Evolutionary conservation across 2,797 vertebrate species (phyloP).

Genomic region (Cuculus canorus): DNA sequence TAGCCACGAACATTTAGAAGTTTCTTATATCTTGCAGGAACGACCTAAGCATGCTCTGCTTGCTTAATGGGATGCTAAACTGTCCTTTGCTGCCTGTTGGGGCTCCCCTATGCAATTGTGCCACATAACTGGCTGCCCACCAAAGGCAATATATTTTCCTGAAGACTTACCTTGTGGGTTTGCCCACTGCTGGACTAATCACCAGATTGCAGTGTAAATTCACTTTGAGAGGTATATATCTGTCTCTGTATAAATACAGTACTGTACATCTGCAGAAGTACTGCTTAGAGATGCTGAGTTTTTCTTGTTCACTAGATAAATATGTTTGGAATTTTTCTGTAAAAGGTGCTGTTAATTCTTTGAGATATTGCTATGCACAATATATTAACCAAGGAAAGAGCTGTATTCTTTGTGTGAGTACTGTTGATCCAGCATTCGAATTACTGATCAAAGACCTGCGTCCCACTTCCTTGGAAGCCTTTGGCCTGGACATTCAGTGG

Average conservation of each 20-base stretch:
- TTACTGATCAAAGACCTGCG: not conserved
- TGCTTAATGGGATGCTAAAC: conserved; percentile 68
- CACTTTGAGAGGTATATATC: conserved; percentile 65
- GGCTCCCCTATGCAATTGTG: conserved; percentile 38
- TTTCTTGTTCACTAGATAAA: conserved; percentile 70
- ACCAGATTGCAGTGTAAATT: conserved; percentile 74
- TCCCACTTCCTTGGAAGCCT: not conserved
- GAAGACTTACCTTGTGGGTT: conserved; percentile 56
- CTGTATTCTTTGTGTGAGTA: not conserved
- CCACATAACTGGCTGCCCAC: conserved; percentile 15
- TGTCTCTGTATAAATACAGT: conserved; percentile 75
- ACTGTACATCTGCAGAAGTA: conserved; percentile 72
- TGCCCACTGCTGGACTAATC: conserved; percentile 57
- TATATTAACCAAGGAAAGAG: conserved; percentile 16
- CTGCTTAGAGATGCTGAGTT: conserved; percentile 70
- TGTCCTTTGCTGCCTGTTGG: conserved; percentile 35
- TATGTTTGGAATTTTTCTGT: conserved; percentile 61
- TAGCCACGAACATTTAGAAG: conserved; percentile 47
- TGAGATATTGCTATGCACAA: conserved; percentile 20
- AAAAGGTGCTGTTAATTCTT: conserved; percentile 58
- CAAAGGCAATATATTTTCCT: conserved; percentile 44
- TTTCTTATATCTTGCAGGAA: conserved; percentile 61
- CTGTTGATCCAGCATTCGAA: not conserved
- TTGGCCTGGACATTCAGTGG: not conserved
- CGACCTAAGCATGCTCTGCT: conserved; percentile 67